Base-by-base conservation (phyloP, 2,113 vertebrate species). In the Spea bombifrons region DNA sequence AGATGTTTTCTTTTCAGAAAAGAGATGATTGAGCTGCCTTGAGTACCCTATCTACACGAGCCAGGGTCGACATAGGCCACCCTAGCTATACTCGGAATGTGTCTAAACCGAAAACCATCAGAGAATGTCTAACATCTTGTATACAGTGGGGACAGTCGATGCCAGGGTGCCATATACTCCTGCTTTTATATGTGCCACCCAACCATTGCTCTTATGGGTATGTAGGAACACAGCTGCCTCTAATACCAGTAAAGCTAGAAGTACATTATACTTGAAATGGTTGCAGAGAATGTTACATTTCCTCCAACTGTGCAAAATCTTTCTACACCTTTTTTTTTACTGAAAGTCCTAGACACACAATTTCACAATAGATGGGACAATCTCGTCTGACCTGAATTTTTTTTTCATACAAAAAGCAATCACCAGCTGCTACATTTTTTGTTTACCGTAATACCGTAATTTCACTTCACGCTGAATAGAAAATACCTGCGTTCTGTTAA, bases 311-410 rank as follows among this genome's bases (percentile, higher is more conserved):
- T 30, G 9, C 30, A 65, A 65, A 8, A 5, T 65, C 16, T 65
- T 65, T 65, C 63, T 65, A 7, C 63, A 65, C 5, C 30, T 65
- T 17, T 59, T 5, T 59, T 55, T 13, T 6, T 30, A 47, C 10
- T 15, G 66, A 68, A 68, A 68, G 12, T 9, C 45, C 45, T 15
- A 48, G 7, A 68, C 10, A 68, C 7, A 46, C 43, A 46, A 46
- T 46, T 46, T 5, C 9, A 65, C 16, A 65, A 68, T 68, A 68
- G 44, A 13, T 68, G 45, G 2, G 12, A 68, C 3, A 68, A 47
- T 68, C 43, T 47, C 10, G 66, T 68, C 66, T 68, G 66, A 68
- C 66, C 66, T 68, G 66, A 68, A 30, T 30, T 68, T 68, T 45
- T 44, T 66, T 68, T 68, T 46, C 45, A 13, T 68, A 46, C 13